Conservation (phyloP, 2,113 vertebrate species). For the Gnathonemus echidnorhynchus region DNA sequence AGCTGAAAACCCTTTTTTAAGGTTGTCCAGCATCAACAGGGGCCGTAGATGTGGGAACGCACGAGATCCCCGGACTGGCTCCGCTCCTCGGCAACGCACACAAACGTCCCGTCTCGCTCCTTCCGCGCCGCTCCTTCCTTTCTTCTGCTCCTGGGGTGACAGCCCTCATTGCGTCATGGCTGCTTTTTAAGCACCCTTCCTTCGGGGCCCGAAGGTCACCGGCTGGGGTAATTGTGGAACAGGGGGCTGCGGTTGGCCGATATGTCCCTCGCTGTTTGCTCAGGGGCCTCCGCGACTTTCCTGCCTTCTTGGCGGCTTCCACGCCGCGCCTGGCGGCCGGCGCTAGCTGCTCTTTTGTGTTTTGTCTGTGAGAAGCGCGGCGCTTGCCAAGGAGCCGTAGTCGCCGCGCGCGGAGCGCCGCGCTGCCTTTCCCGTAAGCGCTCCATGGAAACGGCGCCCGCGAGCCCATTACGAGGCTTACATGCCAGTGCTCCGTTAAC, state of each 20-base stretch:
- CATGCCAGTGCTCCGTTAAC: constrained; percentile 1
- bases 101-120: neutral
- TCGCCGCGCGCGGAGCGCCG: neutral
- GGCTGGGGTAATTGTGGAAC: neutral
- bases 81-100: neutral
- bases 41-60: neutral
- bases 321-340: neutral
- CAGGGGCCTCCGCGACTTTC: neutral
- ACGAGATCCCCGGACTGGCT: neutral
- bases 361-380: constrained; percentile 12
- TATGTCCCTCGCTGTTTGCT: constrained; percentile 11
- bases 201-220: neutral
- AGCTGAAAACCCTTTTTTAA: neutral
- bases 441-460: neutral
- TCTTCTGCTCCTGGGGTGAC: neutral
- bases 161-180: constrained; percentile 6
- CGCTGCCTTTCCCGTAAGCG: neutral
- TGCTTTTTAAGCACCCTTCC: neutral
- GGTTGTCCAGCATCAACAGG: neutral
- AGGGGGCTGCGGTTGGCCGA: neutral
- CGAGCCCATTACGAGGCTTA: neutral
- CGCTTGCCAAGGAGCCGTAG: neutral
- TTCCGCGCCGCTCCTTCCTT: neutral
- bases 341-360: constrained; percentile 16
- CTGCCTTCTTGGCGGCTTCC: constrained; percentile 3